Evolutionary conservation across 2,888 invertebrate genomes (phyloP), one percentile per base, ranked within the genome.

Genomic region (Chrysina gloriosa): DNA sequence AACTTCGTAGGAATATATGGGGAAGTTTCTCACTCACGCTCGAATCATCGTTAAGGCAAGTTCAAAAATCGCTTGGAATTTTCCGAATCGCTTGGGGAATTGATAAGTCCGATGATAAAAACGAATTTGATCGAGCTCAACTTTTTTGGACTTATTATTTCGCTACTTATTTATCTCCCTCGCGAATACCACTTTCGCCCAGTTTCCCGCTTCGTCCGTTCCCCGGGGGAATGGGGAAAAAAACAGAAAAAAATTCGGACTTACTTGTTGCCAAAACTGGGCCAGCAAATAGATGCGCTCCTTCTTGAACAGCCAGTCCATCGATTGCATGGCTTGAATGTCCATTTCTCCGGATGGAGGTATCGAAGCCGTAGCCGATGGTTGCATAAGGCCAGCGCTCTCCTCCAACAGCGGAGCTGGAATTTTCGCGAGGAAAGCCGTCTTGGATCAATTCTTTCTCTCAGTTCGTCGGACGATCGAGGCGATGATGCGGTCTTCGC

Each of bases 281-380:
- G 94, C 94, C 84, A 95, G 89, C 84, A 95, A 89, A 88, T 94
- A 95, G 87, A 95, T 94, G 86, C 93, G 89, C 87, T 95, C 95
- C 88, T 95, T 95, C 90, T 95, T 95, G 89, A 95, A 95, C 85
- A 95, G 90, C 95, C 95, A 95, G 89, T 95, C 95, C 95, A 95
- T 94, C 84, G 94, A 94, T 89, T 94, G 94, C 91, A 94, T 93
- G 86, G 94, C 91, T 89, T 93, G 93, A 87, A 94, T 90, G 89
- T 95, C 94, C 90, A 94, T 93, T 88, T 92, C 92, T 89, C 89
- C 85, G 81, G 88, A 92, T 89, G 84, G 89, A 86, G 81, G 81
- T 75, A 81, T 80, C 67, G 80, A 76, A 72, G 80, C 80, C 71
- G 81, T 81, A 82, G 89, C 87, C 85, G 91, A 90, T 83, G 91